A percentile compares a stretch with the other conserved stretches of the same genome.
phyloP scores from a whole-genome alignment of 2,113 vertebrate species.

The Pristiophorus japonicus region DNA sequence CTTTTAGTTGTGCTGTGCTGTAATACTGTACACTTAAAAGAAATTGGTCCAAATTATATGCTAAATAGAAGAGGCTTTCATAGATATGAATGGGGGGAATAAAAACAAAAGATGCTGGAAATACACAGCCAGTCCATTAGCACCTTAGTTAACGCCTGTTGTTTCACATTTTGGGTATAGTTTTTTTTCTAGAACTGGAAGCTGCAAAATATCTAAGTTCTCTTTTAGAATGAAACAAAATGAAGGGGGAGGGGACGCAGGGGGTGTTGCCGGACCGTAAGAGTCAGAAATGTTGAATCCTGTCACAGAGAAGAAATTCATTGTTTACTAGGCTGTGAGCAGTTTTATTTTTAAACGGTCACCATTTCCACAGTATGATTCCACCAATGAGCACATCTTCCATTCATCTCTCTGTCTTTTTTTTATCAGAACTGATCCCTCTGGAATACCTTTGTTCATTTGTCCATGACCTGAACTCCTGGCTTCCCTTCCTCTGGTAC shows the following conservation, averaged over 20 bases:
- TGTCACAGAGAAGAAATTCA: neutral
- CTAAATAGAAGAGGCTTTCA: neutral
- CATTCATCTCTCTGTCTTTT: neutral
- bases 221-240: neutral
- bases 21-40: neutral
- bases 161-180: neutral
- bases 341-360: neutral
- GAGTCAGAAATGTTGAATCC: neutral
- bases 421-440: neutral
- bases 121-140: neutral
- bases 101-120: neutral
- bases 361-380: neutral
- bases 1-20: neutral
- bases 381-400: neutral
- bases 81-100: neutral
- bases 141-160: neutral
- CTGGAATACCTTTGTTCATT: neutral
- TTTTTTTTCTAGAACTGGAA: neutral
- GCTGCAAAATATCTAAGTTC: neutral
- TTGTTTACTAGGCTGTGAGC: neutral
- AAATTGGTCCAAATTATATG: neutral
- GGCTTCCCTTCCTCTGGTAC: neutral
- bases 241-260: neutral
- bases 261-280: no score
- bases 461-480: neutral